Evolutionary conservation across 2,113 vertebrate species (phyloP).

Genomic region (Myotis davidii): DNA sequence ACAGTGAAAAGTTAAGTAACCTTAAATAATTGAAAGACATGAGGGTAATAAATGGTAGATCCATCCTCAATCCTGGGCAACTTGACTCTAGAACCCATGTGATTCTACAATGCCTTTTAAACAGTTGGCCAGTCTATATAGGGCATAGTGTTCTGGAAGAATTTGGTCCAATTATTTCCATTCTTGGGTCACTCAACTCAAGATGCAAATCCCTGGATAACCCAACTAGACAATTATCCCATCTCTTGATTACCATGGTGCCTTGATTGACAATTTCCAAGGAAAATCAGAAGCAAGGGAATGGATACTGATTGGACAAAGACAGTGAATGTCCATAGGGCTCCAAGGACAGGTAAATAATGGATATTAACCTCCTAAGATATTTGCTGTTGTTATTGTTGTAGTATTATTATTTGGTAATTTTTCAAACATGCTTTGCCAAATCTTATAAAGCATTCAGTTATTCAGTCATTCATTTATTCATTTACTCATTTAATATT

Average conservation of each 20-base stretch:
- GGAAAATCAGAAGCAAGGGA: slow-evolving; percentile 2
- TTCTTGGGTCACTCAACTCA: background rate
- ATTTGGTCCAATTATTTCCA: background rate
- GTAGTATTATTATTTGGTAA: background rate
- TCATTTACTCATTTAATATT: background rate
- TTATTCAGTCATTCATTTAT: background rate
- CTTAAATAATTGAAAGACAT: background rate
- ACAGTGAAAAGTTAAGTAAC: background rate
- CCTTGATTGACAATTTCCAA: background rate
- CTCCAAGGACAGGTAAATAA: background rate
- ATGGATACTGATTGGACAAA: background rate
- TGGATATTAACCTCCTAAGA: background rate
- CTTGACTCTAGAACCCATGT: background rate
- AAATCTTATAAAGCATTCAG: background rate
- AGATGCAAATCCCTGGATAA: background rate
- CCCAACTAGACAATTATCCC: background rate
- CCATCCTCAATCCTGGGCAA: background rate
- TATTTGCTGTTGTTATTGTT: background rate
- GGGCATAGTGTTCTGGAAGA: background rate
- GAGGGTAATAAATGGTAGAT: background rate
- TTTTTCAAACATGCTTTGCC: background rate
- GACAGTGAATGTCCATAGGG: background rate
- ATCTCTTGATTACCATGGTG: background rate
- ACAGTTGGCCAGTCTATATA: background rate
- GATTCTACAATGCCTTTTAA: background rate